Conservation (phyloP, 2,888 invertebrate species). For the Limenitis camilla region DNA sequence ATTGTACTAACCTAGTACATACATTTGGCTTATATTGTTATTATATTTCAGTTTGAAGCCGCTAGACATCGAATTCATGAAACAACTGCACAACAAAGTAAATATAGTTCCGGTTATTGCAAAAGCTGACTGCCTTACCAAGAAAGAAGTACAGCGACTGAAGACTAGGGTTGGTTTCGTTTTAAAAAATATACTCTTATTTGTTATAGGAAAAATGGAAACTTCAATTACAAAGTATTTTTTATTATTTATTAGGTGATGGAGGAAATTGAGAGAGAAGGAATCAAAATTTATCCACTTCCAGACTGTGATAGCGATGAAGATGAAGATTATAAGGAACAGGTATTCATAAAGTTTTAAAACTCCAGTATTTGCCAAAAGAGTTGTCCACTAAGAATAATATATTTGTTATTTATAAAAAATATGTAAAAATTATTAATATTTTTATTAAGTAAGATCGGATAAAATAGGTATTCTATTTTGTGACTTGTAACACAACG, state of each 20-base stretch:
- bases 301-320: constrained; percentile 97
- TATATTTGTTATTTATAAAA: too few species aligned
- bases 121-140: constrained; percentile 95
- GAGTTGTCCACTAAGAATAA: too few species aligned
- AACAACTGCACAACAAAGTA: constrained; percentile 94
- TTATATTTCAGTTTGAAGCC: constrained; percentile 88
- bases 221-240: neutral
- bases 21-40: too few species aligned
- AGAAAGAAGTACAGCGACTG: constrained; percentile 89
- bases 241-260: constrained; percentile 81
- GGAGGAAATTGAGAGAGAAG: constrained; percentile 92
- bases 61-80: constrained; percentile 96
- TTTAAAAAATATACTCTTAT: too few species aligned
- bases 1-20: too few species aligned
- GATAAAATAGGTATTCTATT: too few species aligned
- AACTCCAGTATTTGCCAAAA: too few species aligned
- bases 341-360: constrained; percentile 68
- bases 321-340: constrained; percentile 97
- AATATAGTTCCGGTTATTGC: constrained; percentile 99
- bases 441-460: too few species aligned
- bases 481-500: too few species aligned
- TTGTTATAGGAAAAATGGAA: neutral
- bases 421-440: too few species aligned
- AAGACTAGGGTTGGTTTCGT: constrained; percentile 88
- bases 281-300: constrained; percentile 94